Evolutionary conservation across 1,140 invertebrate genomes (phyloP).

Genomic region (Steinernema feltiae): DNA sequence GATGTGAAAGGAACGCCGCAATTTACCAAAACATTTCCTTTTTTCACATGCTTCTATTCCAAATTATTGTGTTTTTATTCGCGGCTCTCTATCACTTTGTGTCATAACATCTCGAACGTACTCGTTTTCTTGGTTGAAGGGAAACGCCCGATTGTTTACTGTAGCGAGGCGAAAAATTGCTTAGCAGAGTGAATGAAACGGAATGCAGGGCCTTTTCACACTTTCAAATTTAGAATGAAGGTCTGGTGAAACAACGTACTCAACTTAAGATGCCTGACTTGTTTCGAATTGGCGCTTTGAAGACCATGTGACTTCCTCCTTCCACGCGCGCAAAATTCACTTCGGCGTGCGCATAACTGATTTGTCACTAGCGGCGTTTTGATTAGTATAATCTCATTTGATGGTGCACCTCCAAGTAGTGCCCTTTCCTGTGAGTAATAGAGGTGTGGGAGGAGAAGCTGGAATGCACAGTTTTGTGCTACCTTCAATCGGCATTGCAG

Average conservation of each 20-base stretch:
- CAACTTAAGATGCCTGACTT: neutral
- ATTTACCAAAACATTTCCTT: constrained; percentile 3
- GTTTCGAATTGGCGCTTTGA: neutral
- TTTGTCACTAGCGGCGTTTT: neutral
- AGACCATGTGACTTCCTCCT: neutral
- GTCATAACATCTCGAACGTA: neutral
- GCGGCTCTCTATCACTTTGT: neutral
- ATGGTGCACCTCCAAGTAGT: neutral
- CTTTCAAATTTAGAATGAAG: too few species aligned
- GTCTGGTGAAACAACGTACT: neutral
- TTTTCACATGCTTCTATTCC: neutral
- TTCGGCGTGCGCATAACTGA: neutral
- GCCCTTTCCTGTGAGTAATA: neutral
- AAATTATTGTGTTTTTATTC: constrained; percentile 2
- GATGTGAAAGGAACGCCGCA: neutral
- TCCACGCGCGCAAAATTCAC: neutral
- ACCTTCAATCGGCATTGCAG: too few species aligned
- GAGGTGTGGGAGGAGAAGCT: too few species aligned
- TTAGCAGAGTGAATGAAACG: too few species aligned
- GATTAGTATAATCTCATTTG: neutral
- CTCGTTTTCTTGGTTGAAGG: neutral
- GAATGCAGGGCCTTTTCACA: too few species aligned
- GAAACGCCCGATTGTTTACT: neutral
- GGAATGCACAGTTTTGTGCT: too few species aligned
- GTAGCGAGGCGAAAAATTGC: neutral